Conservation (phyloP, 2,113 vertebrate species). For the Tyrannus savana region DNA sequence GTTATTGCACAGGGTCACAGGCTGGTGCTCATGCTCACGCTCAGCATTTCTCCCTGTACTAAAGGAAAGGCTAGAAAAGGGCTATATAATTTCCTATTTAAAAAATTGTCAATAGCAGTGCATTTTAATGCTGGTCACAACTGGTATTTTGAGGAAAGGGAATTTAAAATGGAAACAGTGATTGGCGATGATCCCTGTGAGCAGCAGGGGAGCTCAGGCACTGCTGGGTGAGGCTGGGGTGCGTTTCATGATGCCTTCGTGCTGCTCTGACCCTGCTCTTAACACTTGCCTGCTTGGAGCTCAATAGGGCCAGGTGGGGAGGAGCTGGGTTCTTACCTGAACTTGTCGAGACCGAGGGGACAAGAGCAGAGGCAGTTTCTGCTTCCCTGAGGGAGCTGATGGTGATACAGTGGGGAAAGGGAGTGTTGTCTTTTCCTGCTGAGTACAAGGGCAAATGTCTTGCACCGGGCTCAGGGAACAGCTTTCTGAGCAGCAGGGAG, state of each 20-base stretch:
- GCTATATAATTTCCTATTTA: neutral
- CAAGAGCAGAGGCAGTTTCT: neutral
- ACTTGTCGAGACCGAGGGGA: neutral
- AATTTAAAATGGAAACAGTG: neutral
- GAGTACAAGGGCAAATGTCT: neutral
- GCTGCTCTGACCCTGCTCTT: neutral
- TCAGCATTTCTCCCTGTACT: neutral
- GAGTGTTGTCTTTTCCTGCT: neutral
- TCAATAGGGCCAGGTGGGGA: neutral
- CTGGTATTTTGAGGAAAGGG: neutral
- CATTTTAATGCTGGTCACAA: neutral
- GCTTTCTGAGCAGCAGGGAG: neutral
- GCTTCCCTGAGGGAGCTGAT: rapidly evolving
- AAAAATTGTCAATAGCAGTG: neutral
- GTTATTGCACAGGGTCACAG: neutral
- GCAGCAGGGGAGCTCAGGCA: neutral
- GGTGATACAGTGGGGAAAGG: neutral
- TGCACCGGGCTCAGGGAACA: neutral
- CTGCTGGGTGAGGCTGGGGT: neutral
- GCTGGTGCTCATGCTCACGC: neutral
- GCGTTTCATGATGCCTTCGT: rapidly evolving
- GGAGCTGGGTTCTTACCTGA: neutral
- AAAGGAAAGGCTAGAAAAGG: neutral
- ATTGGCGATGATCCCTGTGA: neutral
- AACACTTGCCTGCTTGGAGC: neutral